phyloP scores from a whole-genome alignment of 2,888 invertebrate species.

The Drosophila mimetica region DNA sequence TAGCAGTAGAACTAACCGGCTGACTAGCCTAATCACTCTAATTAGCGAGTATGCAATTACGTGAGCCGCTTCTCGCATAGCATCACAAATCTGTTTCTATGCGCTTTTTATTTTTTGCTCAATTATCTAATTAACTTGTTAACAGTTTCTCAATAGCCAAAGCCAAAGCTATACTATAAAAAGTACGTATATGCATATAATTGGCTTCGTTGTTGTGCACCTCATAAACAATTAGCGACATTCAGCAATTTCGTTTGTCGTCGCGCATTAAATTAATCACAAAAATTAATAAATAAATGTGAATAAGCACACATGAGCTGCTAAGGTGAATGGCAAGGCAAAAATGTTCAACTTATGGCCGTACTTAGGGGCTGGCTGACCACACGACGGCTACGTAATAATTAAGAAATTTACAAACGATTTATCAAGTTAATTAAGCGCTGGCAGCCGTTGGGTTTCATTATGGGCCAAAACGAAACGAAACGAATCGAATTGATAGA shows the following conservation, averaged over 20 bases:
- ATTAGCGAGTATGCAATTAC: slow-evolving; percentile 33
- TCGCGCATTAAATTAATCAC: slow-evolving; percentile 64
- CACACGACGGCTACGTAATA: slow-evolving; percentile 71
- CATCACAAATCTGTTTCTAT: slow-evolving; percentile 26
- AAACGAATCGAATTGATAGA: slow-evolving; percentile 61
- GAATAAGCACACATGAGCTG: slow-evolving; percentile 28
- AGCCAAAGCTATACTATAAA: slow-evolving; percentile 17
- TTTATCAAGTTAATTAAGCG: slow-evolving; percentile 79
- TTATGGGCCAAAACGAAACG: slow-evolving; percentile 22
- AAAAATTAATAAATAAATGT: slow-evolving; percentile 64
- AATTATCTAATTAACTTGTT: slow-evolving; percentile 75
- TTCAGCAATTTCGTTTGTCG: slow-evolving; percentile 42
- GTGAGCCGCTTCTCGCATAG: slow-evolving; percentile 28
- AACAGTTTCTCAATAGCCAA: slow-evolving; percentile 73
- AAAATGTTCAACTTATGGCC: slow-evolving; percentile 31
- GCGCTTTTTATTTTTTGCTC: slow-evolving; percentile 33
- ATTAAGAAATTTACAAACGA: slow-evolving; percentile 80
- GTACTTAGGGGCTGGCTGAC: slow-evolving; percentile 39
- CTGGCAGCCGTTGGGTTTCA: slow-evolving; percentile 54
- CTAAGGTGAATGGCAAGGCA: slow-evolving; percentile 74
- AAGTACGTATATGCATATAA: slow-evolving; percentile 46
- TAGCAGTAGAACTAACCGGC: slow-evolving; percentile 44
- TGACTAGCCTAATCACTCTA: slow-evolving; percentile 31
- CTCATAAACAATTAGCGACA: slow-evolving; percentile 72
- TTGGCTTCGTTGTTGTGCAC: slow-evolving; percentile 64